Evolutionary conservation across 2,797 vertebrate genomes (phyloP).

Genomic region (Dromococcyx pavoninus): DNA sequence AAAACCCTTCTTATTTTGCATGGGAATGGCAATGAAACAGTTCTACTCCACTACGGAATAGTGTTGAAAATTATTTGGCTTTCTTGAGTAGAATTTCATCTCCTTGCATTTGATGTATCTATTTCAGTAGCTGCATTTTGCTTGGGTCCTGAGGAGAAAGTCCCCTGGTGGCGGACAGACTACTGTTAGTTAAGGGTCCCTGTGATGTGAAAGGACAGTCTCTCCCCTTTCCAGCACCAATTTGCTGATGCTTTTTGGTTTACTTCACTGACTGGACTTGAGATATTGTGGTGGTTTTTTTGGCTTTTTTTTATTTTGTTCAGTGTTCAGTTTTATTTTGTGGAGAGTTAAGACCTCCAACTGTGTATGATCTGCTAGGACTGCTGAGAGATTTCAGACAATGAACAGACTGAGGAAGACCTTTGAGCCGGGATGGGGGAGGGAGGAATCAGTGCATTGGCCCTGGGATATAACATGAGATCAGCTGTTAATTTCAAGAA

Average conservation of each 20-base stretch:
- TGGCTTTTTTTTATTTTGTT: neutral
- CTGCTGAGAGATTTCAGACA: neutral
- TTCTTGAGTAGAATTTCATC: neutral
- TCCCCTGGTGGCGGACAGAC: neutral
- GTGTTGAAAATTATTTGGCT: neutral
- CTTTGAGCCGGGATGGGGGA: neutral
- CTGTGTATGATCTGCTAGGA: neutral
- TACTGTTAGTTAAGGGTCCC: neutral
- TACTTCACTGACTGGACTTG: neutral
- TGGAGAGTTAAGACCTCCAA: neutral
- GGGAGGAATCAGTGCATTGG: neutral
- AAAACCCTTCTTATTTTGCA: neutral
- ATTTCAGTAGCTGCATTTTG: neutral
- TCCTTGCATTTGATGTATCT: neutral
- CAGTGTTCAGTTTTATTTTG: neutral
- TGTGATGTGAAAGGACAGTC: neutral
- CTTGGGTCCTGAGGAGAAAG: neutral
- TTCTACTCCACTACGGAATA: neutral
- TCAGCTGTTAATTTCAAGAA: neutral
- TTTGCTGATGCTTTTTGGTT: neutral
- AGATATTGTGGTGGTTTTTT: neutral
- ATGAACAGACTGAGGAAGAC: neutral
- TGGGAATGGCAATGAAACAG: neutral
- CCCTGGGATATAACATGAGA: neutral
- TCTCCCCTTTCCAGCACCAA: neutral